phyloP scores from a whole-genome alignment of 2,888 invertebrate genomes.

The Catocala fraxini region DNA sequence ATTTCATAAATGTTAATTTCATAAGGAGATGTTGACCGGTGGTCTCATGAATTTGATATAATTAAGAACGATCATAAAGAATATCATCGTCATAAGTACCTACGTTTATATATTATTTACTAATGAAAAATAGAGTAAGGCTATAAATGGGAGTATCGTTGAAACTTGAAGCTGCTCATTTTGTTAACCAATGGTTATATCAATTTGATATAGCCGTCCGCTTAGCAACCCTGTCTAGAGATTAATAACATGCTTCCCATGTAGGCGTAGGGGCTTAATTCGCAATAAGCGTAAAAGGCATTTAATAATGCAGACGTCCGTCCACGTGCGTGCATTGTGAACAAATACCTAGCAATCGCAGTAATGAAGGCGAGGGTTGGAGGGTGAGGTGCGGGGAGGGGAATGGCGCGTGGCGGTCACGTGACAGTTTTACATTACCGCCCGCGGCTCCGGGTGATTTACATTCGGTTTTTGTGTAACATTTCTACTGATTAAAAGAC shows the following conservation, averaged over 20 bases:
- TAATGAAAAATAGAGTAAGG: neutral
- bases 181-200: constrained; percentile 53
- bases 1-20: too few species aligned
- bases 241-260: constrained; percentile 75
- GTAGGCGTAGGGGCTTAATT: constrained; percentile 73
- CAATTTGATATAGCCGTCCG: constrained; percentile 59
- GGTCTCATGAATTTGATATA: too few species aligned
- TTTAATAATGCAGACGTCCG: constrained; percentile 87
- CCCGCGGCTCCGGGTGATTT: constrained; percentile 67
- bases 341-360: constrained; percentile 83
- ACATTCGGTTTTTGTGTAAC: constrained; percentile 67
- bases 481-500: constrained; percentile 62
- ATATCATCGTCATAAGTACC: too few species aligned
- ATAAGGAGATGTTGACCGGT: too few species aligned
- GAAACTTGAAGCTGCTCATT: constrained; percentile 60
- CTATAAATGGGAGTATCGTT: neutral
- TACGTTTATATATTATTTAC: too few species aligned
- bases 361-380: constrained; percentile 79
- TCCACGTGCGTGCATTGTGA: constrained; percentile 76
- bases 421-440: constrained; percentile 80
- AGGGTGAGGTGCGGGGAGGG: constrained; percentile 45
- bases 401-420: constrained; percentile 77
- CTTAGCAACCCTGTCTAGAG: constrained; percentile 53
- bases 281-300: constrained; percentile 87
- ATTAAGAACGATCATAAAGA: too few species aligned